A percentile compares a stretch with the other conserved stretches of the same genome.
Conservation (phyloP, 2,113 vertebrate genomes). For the Syngnathus floridae region DNA sequence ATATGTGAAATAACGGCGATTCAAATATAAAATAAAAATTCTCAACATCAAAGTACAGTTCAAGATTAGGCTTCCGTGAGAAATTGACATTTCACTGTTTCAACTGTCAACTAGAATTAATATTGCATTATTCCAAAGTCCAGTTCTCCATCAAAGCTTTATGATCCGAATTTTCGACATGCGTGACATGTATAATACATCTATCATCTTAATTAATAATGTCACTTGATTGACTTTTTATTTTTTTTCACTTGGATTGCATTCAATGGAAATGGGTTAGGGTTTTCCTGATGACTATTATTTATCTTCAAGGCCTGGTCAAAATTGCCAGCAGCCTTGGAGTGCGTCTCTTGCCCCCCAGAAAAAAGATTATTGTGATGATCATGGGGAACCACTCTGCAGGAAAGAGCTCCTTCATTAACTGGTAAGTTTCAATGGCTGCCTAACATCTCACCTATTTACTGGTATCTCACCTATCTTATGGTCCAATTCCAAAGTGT, state of each 20-base stretch:
- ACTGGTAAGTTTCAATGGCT: conserved; percentile 63
- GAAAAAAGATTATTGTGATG: conserved; percentile 75
- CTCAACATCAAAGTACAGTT: background rate
- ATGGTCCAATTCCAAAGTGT: background rate
- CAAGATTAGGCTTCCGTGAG: background rate
- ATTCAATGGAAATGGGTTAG: no score
- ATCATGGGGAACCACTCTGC: conserved; percentile 78
- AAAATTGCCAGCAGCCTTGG: conserved; percentile 67
- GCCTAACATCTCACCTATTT: background rate
- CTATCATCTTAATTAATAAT: no score
- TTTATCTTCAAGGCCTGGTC: conserved; percentile 62
- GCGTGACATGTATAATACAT: no score
- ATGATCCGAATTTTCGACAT: background rate
- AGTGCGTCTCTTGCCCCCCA: conserved; percentile 68
- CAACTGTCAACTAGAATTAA: background rate
- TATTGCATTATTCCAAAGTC: background rate
- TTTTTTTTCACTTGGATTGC: no score
- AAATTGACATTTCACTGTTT: background rate
- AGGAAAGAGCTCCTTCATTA: conserved; percentile 77
- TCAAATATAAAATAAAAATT: background rate
- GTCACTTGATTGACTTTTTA: no score
- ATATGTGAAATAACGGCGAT: background rate
- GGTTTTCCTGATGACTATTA: no score
- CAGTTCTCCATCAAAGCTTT: background rate
- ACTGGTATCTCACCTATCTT: background rate